Evolutionary conservation across 2,888 invertebrate species (phyloP).

Genomic region (Temnothorax ravouxi): DNA sequence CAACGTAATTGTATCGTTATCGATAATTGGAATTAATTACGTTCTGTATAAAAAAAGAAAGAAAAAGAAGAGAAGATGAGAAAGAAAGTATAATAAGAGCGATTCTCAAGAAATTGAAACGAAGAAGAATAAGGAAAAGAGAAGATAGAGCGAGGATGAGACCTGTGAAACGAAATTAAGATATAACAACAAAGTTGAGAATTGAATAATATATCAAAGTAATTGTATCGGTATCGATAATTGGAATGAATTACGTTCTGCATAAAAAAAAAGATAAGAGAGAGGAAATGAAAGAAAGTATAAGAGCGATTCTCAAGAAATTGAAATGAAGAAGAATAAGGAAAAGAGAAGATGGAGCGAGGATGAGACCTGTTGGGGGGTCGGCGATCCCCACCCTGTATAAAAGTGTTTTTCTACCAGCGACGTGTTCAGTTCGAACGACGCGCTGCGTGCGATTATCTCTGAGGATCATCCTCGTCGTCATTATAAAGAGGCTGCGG

Average conservation of each 20-base stretch:
- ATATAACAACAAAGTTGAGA: not conserved
- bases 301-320: slow-evolving; percentile 66
- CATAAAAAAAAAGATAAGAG: slow-evolving; percentile 11
- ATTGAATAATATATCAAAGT: slow-evolving; percentile 1
- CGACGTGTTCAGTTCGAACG: slow-evolving; percentile 82
- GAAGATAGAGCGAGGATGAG: slow-evolving; percentile 78
- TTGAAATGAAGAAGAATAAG: slow-evolving; percentile 70
- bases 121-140: slow-evolving; percentile 71
- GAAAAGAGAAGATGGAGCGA: slow-evolving; percentile 75
- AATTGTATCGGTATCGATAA: not conserved
- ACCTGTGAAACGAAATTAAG: not conserved
- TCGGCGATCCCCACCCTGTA: slow-evolving; percentile 83
- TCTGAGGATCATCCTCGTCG: slow-evolving; percentile 69
- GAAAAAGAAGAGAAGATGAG: slow-evolving; percentile 20
- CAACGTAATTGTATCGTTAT: not conserved
- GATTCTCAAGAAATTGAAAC: slow-evolving; percentile 67
- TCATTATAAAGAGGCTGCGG: slow-evolving; percentile 53
- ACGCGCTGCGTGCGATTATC: slow-evolving; percentile 75
- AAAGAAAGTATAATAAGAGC: slow-evolving; percentile 65
- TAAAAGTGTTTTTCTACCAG: slow-evolving; percentile 81
- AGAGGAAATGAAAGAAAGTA: slow-evolving; percentile 55
- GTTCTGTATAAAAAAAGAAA: slow-evolving; percentile 20
- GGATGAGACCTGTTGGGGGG: slow-evolving; percentile 80
- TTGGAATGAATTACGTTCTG: not conserved
- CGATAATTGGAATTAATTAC: not conserved